Base-by-base conservation (phyloP, 1,140 invertebrate species). In the Diabrotica undecimpunctata region DNA sequence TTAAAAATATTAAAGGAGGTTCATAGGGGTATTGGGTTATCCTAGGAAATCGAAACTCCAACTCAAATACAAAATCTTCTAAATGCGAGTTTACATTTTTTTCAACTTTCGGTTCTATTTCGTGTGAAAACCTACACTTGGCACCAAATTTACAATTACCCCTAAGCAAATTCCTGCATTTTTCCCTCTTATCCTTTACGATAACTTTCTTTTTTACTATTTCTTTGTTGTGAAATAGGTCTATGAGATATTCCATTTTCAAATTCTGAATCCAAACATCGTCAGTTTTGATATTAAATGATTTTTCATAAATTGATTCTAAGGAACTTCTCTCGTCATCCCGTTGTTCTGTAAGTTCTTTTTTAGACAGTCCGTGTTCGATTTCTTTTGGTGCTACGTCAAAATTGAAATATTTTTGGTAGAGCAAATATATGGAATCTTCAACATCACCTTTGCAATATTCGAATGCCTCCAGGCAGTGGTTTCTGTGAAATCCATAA, bases 121-220 rank as follows among this genome's bases (percentile, higher is more conserved):
- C 81, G 79, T 91, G 90, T n/a, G 83, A 83, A 81, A 87, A 91
- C 73, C 85, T 84, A 79, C 90, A 91, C 74, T 87, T 89, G 61
- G 80, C 78, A 25, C 86, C 88, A 80, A 82, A 91, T 74, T 84
- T 86, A 77, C 90, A 92, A 69, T 87, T 84, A 53, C 88, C 88
- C 71, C 82, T 83, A 57, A 86, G 71, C 72, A 86, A 89, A 70
- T 88, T 85, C 76, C 85, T 84, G 79, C 89, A 92, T 37, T 85
- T 77, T 71, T 87, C 83, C 79, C 83, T 84, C 79, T 84, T 82
- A 54, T 80, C 80, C 69, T 82, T 83, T 35, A 62, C 53, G 14
- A 39, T 51, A 10, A 9, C 54, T 36, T 54, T 69, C 25, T 13
- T 55, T 60, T 73, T 69, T 53, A 74, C 61, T 12, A 74, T 73